Evolutionary conservation across 2,797 vertebrate genomes (phyloP).

Genomic region (Alca torda): DNA sequence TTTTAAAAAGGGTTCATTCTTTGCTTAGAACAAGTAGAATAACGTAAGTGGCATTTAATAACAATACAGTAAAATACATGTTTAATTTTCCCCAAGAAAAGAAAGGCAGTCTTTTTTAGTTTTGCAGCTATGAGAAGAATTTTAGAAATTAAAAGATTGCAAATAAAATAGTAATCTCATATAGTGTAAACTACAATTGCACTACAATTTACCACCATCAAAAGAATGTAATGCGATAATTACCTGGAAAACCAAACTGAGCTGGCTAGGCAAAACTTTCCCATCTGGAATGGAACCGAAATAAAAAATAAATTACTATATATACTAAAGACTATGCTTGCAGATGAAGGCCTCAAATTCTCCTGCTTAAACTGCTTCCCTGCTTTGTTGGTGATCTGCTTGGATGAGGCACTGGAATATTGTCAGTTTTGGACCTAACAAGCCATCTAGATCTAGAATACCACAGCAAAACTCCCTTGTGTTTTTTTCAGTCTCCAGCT

Average conservation of each 20-base stretch:
- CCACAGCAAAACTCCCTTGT: not conserved
- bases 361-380: not conserved
- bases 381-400: not conserved
- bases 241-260: not conserved
- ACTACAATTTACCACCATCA: not conserved
- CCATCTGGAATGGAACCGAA: not conserved
- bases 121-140: not conserved
- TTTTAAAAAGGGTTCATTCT: not conserved
- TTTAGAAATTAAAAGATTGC: not conserved
- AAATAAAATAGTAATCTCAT: not conserved
- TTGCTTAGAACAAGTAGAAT: not conserved
- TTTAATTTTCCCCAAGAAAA: not conserved
- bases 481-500: not conserved
- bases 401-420: not conserved
- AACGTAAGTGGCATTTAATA: not conserved
- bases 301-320: not conserved
- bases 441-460: not conserved
- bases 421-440: not conserved
- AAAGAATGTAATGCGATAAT: not conserved
- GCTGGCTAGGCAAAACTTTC: not conserved
- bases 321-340: not conserved
- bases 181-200: not conserved
- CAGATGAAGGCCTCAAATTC: not conserved
- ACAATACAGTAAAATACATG: not conserved
- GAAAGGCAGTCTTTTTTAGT: not conserved